Evolutionary conservation across 2,797 vertebrate genomes (phyloP), one percentile per base, ranked within the genome.

Genomic region (Liparis tanakae): DNA sequence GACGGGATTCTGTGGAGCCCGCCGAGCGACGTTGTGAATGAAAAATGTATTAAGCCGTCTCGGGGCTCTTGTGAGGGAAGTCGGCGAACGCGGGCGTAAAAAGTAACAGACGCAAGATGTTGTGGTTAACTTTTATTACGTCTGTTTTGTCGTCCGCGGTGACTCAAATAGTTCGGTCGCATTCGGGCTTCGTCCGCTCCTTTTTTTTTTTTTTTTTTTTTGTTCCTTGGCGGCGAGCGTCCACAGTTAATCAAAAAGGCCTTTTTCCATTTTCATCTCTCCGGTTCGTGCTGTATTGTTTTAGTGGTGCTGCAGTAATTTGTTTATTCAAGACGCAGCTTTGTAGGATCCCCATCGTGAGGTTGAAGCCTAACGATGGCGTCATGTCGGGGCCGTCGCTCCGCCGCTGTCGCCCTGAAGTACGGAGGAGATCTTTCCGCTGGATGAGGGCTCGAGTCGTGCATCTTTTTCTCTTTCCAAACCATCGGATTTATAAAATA

Each of bases 101-200:
- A 79, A 58, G 37, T 81, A 72, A 72, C 77, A 68, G 67, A 80
- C 25, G 34, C 63, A 60, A 72, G 36, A 77, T 67, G 43, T 66
- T 87, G 83, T 60, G 81, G 86, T 90, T 79, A 80, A 83, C 80
- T 78, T 78, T 82, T 80, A 85, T 89, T 88, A 61, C 72, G 63
- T 76, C 76, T 64, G 55, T 81, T 82, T 77, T 88, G 76, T 87
- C 56, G 41, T 85, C 51, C 75, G 59, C 65, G 22, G 54, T 84
- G 81, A 88, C 91, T 88, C 51, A 87, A 85, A 88, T 89, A 82
- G 69, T 88, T 84, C 82, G 78, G 74, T 86, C 68, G 57, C 76
- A 83, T 82, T 81, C 61, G 65, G 48, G 79, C 64, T 81, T 86
- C 30, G 70, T 87, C 55, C 67, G 82, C 78, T 70, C 39, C 66